Percentiles rank a stretch among this genome's conserved stretches.
Evolutionary conservation across 2,113 vertebrate genomes (phyloP).

Genomic region (Riparia riparia): DNA sequence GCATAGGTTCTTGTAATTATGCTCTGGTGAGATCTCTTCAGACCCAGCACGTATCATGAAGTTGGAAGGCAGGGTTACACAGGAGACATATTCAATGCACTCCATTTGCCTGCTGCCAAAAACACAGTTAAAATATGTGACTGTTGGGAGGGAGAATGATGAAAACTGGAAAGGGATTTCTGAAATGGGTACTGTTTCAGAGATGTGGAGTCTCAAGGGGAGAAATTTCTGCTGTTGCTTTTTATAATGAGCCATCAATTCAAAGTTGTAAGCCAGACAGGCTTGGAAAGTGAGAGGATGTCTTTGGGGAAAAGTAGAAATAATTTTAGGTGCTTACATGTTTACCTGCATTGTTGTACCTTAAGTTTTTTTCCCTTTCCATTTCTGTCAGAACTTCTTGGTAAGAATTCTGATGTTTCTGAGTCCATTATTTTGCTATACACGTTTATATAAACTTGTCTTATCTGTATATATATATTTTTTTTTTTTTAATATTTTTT

Average conservation of each 20-base stretch:
- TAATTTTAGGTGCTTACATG: background rate
- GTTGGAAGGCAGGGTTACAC: background rate
- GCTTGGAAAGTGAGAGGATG: background rate
- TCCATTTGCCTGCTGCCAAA: slow-evolving; percentile 6
- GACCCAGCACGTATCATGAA: background rate
- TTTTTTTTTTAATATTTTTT: background rate
- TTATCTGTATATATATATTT: background rate
- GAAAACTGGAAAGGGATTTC: slow-evolving; percentile 13
- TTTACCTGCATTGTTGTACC: background rate
- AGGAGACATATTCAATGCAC: background rate
- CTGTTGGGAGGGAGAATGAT: background rate
- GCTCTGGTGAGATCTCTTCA: background rate
- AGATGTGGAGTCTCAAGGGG: background rate
- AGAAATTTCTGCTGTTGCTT: background rate
- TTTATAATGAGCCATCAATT: background rate
- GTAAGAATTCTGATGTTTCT: background rate
- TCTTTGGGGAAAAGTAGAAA: background rate
- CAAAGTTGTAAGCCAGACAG: background rate
- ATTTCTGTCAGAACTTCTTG: background rate
- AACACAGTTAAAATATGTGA: slow-evolving; percentile 11
- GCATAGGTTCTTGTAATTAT: background rate
- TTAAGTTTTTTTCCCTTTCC: background rate
- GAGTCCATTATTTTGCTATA: background rate
- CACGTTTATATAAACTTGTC: background rate
- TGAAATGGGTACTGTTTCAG: background rate